A percentile compares a stretch with the other conserved stretches of the same genome.
These are phyloP conservation scores for Coreius guichenoti DNA, from an alignment of 2,797 vertebrate species.

Conservation along the genomic window DNA sequence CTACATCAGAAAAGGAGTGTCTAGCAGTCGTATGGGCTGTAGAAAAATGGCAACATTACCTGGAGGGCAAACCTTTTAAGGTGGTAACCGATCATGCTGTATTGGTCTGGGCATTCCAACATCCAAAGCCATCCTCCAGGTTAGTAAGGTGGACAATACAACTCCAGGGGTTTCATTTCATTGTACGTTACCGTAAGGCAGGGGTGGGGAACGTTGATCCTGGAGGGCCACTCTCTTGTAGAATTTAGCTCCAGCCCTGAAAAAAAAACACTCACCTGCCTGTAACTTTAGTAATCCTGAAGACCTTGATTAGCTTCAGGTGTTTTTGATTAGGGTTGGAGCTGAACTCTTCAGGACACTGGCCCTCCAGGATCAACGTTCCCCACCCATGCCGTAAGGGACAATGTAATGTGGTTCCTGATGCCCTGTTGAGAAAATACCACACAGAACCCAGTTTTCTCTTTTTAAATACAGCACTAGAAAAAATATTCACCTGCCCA, in stretches of 20 bases:
- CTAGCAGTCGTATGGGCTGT: not conserved
- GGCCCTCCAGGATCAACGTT: too few relatives aligned
- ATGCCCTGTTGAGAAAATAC: not conserved
- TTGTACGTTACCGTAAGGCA: not conserved
- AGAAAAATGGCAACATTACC: conserved; percentile 1
- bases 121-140: conserved; percentile 3
- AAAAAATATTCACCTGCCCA: not conserved
- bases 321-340: too few relatives aligned
- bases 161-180: conserved; percentile 1
- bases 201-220: too few relatives aligned
- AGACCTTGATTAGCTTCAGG: too few relatives aligned
- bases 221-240: too few relatives aligned
- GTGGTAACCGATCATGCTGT: not conserved
- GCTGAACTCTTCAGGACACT: too few relatives aligned
- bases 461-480: not conserved
- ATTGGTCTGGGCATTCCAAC: not conserved
- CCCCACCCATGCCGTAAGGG: too few relatives aligned
- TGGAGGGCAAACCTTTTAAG: not conserved
- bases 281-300: too few relatives aligned
- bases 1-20: not conserved
- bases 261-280: too few relatives aligned
- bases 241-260: too few relatives aligned
- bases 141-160: too few relatives aligned
- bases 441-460: not conserved
- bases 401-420: not conserved